Base-by-base conservation (phyloP, 2,797 vertebrate species). In the Cirrhinus mrigala region DNA sequence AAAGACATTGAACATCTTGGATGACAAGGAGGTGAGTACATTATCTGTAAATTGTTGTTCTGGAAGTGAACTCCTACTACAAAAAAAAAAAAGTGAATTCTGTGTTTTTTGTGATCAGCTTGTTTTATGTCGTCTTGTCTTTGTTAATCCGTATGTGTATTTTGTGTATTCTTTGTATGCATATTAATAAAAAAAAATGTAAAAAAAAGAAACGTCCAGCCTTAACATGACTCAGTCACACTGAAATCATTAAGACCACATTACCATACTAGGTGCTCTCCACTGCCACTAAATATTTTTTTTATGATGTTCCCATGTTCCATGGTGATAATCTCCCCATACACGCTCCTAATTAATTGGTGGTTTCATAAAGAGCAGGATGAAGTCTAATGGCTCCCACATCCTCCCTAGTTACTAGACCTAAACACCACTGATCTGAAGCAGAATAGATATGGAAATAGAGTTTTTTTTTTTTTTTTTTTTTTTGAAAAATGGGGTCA, bases 201-300 rank as follows among this genome's bases (percentile, higher is more conserved):
- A 29, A n/a, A n/a, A n/a, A n/a, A n/a, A n/a, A n/a, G 6, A 48
- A 71, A 71, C 27, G 15, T 48, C 52, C 52, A 78, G 33, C 33
- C 7, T 60, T 54, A 44, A 60, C 16, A 60, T 24, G 50, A 56
- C 1, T 11, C 20, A n/a, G 27, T 37, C 29, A 54, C 1, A 12
- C 3, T 0, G 20, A 78, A 60, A 60, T 60, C 4, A 6, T 15
- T 10, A 12, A 77, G 46, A 14, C 18, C 10, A 27, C 78, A 88
- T 92, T 90, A 90, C 91, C 79, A 74, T 88, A 83, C 83, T 80
- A 87, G 70, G 81, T 70, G 78, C 87, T 81, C 78, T 82, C 80
- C 74, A 27, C 44, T 22, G 64, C 71, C 60, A 29, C 77, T 62
- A 50, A 46, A 69, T 37, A 81, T 82, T 78, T 62, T 62, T 40